Percentiles rank a stretch among this genome's conserved stretches.
These are phyloP conservation scores for Odontesthes bonariensis DNA, from an alignment of 2,113 vertebrate genomes.

Conservation along the genomic window DNA sequence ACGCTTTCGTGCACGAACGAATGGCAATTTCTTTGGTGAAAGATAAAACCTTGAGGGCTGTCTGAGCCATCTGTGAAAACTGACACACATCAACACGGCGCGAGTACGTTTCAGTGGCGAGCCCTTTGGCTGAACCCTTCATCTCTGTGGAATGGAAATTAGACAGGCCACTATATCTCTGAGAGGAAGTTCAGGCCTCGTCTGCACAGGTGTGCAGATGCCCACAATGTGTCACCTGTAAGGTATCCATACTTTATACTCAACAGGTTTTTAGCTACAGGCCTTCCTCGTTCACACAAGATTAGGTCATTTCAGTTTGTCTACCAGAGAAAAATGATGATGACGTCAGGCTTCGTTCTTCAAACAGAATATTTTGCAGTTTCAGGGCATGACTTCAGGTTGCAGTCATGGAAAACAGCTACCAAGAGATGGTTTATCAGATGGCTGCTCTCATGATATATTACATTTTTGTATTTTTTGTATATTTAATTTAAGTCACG, in stretches of 20 bases:
- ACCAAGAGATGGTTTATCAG: background rate
- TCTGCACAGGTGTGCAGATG: slow-evolving; percentile 8
- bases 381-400: slow-evolving; percentile 9
- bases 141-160: background rate
- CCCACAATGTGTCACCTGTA: background rate
- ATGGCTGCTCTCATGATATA: background rate
- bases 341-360: slow-evolving; percentile 34
- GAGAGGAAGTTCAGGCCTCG: background rate
- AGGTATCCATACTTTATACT: background rate
- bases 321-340: background rate
- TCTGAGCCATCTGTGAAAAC: slow-evolving; percentile 40
- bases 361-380: background rate
- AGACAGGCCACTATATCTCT: background rate
- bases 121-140: background rate
- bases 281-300: slow-evolving; percentile 4
- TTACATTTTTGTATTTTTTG: too few relatives aligned
- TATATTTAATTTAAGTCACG: too few relatives aligned
- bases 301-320: slow-evolving; percentile 12
- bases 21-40: slow-evolving; percentile 41
- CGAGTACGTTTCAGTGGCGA: slow-evolving; percentile 4
- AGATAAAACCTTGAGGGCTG: slow-evolving; percentile 30
- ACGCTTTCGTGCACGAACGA: slow-evolving; percentile 27
- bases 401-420: slow-evolving; percentile 10
- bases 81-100: slow-evolving; percentile 40
- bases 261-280: slow-evolving; percentile 5